Base-by-base conservation (phyloP, 2,797 vertebrate genomes). In the Cuniculus paca region DNA sequence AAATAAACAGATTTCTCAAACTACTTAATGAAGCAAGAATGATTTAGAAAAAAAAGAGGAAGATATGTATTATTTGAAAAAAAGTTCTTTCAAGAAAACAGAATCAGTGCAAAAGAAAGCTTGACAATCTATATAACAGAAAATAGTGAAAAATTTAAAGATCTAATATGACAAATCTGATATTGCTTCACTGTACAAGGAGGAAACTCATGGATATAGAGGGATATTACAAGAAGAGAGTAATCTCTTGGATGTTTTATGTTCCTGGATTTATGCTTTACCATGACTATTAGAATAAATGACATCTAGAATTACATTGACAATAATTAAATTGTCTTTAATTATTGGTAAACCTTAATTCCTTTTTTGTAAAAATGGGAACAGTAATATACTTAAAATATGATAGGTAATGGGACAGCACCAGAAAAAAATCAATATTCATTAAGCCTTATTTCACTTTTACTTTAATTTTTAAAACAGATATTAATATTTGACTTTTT, bases 1-100 rank as follows among this genome's bases (percentile, higher is more conserved):
- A 22, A 97, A 63, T 87, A 88, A 75, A 31, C 24, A 63, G 5
- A 90, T 80, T 94, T 92, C 28, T 24, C 4, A 77, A 22, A 31
- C 19, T 10, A 10, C 13, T 82, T 94, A 96, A 94, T 81, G 90
- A 95, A 94, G 34, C 77, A 65, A 88, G 52, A 77, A 28, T 80
- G 34, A n/a, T 34, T 91, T 84, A 89, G 39, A 70, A 82, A 90
- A 6, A n/a, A 54, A 54, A 54, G 19, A 70, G 75, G 5, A n/a
- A 63, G 11, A 20, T 65, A 58, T 3, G 17, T 16, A 52, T 65
- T 93, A 12, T 48, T 85, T 80, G 54, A 91, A 95, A 77, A 87
- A 24, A 58, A 70, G 10, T 74, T 94, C 42, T 78, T 85, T n/a
- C 26, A 72, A 87, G 42, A 91, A 84, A 42, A 34, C 10, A 52